A percentile compares a stretch with the other conserved stretches of the same genome.
Conservation (phyloP, 2,113 vertebrate genomes). For the Lanius ludovicianus region DNA sequence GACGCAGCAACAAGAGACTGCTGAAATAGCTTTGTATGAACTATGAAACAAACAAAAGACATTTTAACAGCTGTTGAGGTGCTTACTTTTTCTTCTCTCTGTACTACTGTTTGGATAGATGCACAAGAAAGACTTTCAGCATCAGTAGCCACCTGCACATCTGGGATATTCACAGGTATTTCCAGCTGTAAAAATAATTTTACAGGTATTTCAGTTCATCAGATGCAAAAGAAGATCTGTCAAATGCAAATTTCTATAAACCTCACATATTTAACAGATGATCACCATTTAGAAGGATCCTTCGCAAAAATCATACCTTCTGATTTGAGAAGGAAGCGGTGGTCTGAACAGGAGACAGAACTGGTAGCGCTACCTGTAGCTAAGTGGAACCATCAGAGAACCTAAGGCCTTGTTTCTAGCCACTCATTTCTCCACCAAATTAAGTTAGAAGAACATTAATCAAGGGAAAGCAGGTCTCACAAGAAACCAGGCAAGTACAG, state of each 20-base stretch:
- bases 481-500: neutral
- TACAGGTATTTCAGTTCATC: conserved; percentile 14
- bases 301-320: neutral
- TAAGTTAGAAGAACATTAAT: neutral
- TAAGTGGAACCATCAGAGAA: neutral
- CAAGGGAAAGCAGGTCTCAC: neutral
- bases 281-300: neutral
- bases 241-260: neutral
- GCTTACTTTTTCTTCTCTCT: conserved; percentile 70
- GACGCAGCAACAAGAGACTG: neutral
- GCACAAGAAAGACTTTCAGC: conserved; percentile 67
- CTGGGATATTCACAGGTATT: conserved; percentile 80
- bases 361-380: neutral
- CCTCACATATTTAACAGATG: neutral
- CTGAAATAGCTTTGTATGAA: neutral
- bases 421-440: neutral
- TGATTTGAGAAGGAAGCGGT: neutral
- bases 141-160: conserved; percentile 67
- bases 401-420: neutral
- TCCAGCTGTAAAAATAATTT: conserved; percentile 82
- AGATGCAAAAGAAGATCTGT: neutral
- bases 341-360: neutral
- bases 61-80: conserved; percentile 79
- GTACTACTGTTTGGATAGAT: conserved; percentile 41
- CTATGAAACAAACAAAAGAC: neutral